These are phyloP conservation scores for Maniola hyperantus DNA, from an alignment of 2,888 invertebrate genomes.

Conservation along the genomic window DNA sequence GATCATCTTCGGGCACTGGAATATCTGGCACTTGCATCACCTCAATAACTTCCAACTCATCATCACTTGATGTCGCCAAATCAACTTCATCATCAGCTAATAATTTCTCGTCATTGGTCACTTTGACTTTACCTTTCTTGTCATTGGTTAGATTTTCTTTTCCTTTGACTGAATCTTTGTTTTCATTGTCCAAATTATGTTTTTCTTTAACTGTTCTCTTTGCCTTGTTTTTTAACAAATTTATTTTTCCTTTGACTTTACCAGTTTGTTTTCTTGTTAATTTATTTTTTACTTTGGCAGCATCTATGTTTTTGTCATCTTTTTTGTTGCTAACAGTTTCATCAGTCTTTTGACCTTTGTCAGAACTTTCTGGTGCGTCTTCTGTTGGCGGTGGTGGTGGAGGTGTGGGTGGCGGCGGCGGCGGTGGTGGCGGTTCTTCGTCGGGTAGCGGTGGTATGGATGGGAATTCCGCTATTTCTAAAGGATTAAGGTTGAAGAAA, in stretches of 20 bases:
- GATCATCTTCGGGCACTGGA: constrained; percentile 55
- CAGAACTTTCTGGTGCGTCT: constrained; percentile 28
- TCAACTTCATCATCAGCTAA: constrained; percentile 32
- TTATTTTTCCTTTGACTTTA: too few relatives aligned
- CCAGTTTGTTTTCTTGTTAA: background rate
- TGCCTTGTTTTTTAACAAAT: background rate
- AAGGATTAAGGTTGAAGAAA: background rate
- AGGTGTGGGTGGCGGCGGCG: constrained; percentile 49
- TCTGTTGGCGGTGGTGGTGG: constrained; percentile 41
- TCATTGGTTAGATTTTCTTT: constrained; percentile 18
- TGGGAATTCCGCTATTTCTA: constrained; percentile 67
- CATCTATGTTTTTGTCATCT: background rate
- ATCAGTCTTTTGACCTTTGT: constrained; percentile 13
- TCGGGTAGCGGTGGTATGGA: constrained; percentile 74
- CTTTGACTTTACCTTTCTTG: constrained; percentile 6
- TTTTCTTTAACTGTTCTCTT: background rate
- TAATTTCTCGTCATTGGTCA: constrained; percentile 19
- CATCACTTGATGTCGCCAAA: constrained; percentile 32
- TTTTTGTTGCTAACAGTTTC: background rate
- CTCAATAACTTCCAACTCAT: constrained; percentile 56
- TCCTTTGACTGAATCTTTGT: background rate
- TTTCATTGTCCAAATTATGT: background rate
- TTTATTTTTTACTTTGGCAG: background rate
- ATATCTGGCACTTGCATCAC: constrained; percentile 60
- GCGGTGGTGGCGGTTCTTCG: constrained; percentile 65